Base-by-base conservation (phyloP, 2,113 vertebrate species). In the Pedionomus torquatus region DNA sequence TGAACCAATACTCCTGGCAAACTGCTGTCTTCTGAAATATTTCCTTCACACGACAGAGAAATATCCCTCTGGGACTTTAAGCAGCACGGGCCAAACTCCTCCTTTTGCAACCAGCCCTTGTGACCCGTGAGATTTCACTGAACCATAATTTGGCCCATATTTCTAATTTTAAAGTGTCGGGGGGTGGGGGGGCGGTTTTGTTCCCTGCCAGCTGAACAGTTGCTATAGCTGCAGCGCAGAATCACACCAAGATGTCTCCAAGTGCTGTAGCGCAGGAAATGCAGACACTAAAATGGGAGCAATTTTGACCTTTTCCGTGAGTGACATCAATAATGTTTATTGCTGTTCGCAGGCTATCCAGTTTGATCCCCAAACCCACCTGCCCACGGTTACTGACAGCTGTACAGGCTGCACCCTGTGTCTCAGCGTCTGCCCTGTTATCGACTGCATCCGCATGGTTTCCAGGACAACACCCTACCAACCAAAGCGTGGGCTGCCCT, bases 391-490 rank as follows among this genome's bases (percentile, higher is more conserved):
- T 64, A 98, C 92, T 9, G 99, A 99, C 97, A 98, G 94, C 96
- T 99, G 99, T 24, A 99, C 99, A 0, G 99, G 99, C 97, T 99
- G 99, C 96, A 99, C 99, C 51, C 98, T 99, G 85, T 99, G 99
- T 91, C 97, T 99, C 95, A 99, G 99, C 21, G 98, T 99, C 96
- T 99, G 99, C 97, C 99, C 99, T 55, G 98, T 99, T 97, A 98
- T 99, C 94, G 98, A 99, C 98, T 99, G 99, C 98, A 99, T 99
- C 98, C 98, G 91, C 94, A 99, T 99, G 99, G 98, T 99, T 96
- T 95, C 98, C 98, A 99, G 99, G 98, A 98, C 97, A 97, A 99
- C 98, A 23, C 96, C 98, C 76, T 98, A 99, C 79, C 88, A 97
- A 88, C 99, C 99, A 82, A 98, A 97, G 92, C 99, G 99, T 75